Conservation (phyloP, 2,888 invertebrate genomes). For the Pyrocoelia pectoralis region DNA sequence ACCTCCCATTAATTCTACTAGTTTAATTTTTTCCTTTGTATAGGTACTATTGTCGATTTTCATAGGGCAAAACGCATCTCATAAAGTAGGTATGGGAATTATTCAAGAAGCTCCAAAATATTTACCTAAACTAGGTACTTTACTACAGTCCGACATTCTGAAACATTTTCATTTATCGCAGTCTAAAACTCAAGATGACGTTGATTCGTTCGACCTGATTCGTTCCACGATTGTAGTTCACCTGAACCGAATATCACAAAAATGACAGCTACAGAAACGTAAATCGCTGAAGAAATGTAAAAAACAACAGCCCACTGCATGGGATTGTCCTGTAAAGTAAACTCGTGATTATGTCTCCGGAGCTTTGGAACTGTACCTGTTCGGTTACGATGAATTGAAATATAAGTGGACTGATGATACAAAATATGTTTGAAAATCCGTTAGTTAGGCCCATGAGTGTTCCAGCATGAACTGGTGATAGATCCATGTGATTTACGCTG, state of each 20-base stretch:
- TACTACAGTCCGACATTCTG: too few species aligned
- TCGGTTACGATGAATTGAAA: constrained; percentile 75
- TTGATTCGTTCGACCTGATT: too few species aligned
- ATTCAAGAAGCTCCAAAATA: too few species aligned
- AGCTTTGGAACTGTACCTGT: constrained; percentile 68
- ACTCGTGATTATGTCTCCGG: too few species aligned
- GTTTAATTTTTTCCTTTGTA: too few species aligned
- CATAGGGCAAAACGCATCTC: too few species aligned
- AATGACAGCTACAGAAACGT: constrained; percentile 72
- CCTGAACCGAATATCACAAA: constrained; percentile 75
- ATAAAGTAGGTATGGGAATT: too few species aligned
- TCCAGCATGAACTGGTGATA: constrained; percentile 85
- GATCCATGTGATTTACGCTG: constrained; percentile 82
- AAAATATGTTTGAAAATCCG: constrained; percentile 78
- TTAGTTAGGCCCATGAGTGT: constrained; percentile 88
- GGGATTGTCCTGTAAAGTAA: constrained; percentile 64
- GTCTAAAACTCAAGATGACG: too few species aligned
- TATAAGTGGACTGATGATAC: constrained; percentile 79
- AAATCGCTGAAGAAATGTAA: constrained; percentile 74
- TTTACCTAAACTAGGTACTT: too few species aligned
- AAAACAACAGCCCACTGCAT: constrained; percentile 79
- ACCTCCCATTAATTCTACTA: too few species aligned
- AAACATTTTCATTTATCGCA: too few species aligned
- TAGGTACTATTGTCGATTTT: too few species aligned
- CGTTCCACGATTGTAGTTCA: constrained; percentile 75